phyloP scores from a whole-genome alignment of 2,888 invertebrate genomes.

The Parnassius mnemosyne region DNA sequence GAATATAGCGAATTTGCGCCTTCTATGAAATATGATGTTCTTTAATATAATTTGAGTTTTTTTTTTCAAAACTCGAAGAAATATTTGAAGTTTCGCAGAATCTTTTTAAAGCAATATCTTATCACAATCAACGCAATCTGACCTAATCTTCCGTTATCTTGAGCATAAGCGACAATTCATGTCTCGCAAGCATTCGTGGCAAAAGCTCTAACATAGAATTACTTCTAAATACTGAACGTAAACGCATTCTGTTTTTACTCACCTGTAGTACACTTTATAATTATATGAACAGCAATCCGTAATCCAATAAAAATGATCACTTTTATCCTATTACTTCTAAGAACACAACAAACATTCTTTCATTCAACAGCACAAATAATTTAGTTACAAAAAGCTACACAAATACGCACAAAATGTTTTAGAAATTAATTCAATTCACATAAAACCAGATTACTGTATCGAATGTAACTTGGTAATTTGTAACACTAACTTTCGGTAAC shows the following conservation, averaged over 20 bases:
- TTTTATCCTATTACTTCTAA: slow-evolving; percentile 70
- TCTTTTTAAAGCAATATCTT: slow-evolving; percentile 43
- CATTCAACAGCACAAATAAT: slow-evolving; percentile 56
- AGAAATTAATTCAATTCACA: slow-evolving; percentile 52
- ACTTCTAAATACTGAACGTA: slow-evolving; percentile 23
- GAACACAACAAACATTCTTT: slow-evolving; percentile 74
- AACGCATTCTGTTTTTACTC: slow-evolving; percentile 41
- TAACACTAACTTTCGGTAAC: slow-evolving; percentile 65
- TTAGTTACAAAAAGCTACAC: slow-evolving; percentile 59
- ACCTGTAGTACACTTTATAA: slow-evolving; percentile 62
- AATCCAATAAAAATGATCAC: slow-evolving; percentile 75
- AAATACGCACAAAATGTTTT: slow-evolving; percentile 54
- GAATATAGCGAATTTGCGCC: slow-evolving; percentile 38
- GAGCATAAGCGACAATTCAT: slow-evolving; percentile 47
- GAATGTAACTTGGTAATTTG: slow-evolving; percentile 62
- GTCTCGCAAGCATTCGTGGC: slow-evolving; percentile 60
- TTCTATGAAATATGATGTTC: slow-evolving; percentile 6
- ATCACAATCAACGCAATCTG: slow-evolving; percentile 72
- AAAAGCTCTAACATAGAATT: slow-evolving; percentile 32
- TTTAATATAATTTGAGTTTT: too few species aligned
- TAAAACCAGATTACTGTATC: slow-evolving; percentile 49
- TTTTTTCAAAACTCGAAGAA: background rate
- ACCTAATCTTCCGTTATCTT: slow-evolving; percentile 74
- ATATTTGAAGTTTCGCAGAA: slow-evolving; percentile 9
- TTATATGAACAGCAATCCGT: slow-evolving; percentile 67